phyloP scores from a whole-genome alignment of 2,888 invertebrate genomes.

The Dinocampus coccinellae region DNA sequence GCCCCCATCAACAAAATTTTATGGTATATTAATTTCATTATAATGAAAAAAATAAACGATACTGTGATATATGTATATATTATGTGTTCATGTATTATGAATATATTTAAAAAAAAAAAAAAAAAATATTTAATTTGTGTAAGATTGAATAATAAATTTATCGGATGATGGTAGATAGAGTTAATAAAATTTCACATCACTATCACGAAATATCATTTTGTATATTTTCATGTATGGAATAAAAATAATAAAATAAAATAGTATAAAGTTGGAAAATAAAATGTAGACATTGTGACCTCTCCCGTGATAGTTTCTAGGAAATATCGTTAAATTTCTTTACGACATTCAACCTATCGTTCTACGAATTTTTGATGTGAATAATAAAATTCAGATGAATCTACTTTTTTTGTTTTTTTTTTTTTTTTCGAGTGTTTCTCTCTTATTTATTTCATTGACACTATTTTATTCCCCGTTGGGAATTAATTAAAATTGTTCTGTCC shows the following conservation, averaged over 20 bases:
- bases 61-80: slow-evolving; percentile 1
- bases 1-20: slow-evolving; percentile 38
- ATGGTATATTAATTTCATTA: slow-evolving; percentile 43
- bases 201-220: neutral
- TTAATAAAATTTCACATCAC: slow-evolving; percentile 1
- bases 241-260: neutral
- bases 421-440: neutral
- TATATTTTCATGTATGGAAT: neutral
- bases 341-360: slow-evolving; percentile 17
- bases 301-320: slow-evolving; percentile 10
- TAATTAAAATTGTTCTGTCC: slow-evolving; percentile 15
- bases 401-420: neutral
- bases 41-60: slow-evolving; percentile 2
- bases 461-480: slow-evolving; percentile 12
- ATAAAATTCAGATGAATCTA: slow-evolving; percentile 27
- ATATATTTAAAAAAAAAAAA: neutral
- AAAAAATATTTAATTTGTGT: neutral
- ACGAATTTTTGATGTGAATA: slow-evolving; percentile 19
- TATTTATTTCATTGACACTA: slow-evolving; percentile 15
- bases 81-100: too few relatives aligned
- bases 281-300: slow-evolving; percentile 23
- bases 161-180: neutral
- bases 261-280: slow-evolving; percentile 10
- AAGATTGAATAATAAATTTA: neutral
- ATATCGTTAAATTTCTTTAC: slow-evolving; percentile 28